Evolutionary conservation across 2,113 vertebrate genomes (phyloP), one percentile per base, ranked within the genome.

Genomic region (Halcyon senegalensis): DNA sequence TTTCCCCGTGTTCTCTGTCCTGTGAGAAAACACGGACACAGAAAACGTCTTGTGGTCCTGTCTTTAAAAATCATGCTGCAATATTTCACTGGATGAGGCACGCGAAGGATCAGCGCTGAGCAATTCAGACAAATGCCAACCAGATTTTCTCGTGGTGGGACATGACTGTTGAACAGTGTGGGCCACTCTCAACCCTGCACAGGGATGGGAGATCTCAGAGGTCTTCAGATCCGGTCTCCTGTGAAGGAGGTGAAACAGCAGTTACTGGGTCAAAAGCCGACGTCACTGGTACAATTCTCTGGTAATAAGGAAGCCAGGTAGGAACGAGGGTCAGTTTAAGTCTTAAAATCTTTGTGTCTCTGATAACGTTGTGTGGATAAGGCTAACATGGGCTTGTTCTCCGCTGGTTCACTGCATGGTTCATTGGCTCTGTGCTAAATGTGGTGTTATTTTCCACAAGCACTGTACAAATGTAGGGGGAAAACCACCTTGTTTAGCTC

Each of bases 251-350:
- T 58, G 69, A 76, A 87, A 46, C 62, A 86, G 58, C 74, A 55
- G 13, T 66, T 69, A 23, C 66, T 53, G 31, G 81, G 70, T 39
- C 37, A 73, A 50, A 91, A 91, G 58, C 87, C 82, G 79, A 87
- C 73, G n/a, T 72, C 62, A 51, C 35, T 60, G 76, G 13, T 91
- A 59, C 48, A 92, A 12, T 80, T 80, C 60, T 41, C 39, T 10
- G 5, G 80, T 82, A 94, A 85, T 95, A 93, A 92, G 93, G 93
- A 96, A 94, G 86, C 87, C 62, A 50, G 51, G 44, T 64, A 43
- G 66, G 79, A 92, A 53, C 27, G 60, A 95, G 89, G 88, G 95
- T 94, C 53, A 92, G 70, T 88, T 81, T 73, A 64, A 89, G 69
- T 48, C 80, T 89, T 89, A 53, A 94, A 90, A 64, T 93, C 86